Evolutionary conservation across 1,140 invertebrate species (phyloP), one percentile per base, ranked within the genome.

Genomic region (Trichonephila inaurata): DNA sequence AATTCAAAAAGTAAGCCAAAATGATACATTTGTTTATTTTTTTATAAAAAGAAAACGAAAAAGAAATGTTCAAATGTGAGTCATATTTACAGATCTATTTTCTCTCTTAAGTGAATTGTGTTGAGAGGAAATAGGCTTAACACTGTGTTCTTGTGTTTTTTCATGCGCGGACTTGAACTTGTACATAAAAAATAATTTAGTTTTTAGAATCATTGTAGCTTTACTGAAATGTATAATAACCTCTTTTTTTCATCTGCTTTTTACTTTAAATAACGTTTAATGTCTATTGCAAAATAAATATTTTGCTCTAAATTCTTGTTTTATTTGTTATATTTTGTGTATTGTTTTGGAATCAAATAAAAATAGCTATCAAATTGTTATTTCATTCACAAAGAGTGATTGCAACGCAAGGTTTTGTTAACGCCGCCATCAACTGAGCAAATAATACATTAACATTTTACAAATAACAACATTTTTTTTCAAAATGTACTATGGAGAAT

Each of bases 111-210:
- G 18, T 77, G 18, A 77, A 18, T 33, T 77, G 28, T 33, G 28
- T 77, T 19, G 16, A 64, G 86, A 40, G 24, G 19, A 88, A 28
- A 88, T 44, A 88, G 12, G 51, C 62, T 88, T 88, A 88, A 64
- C 64, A 88, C 19, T 21, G 28, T 66, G 3, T 64, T 77, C 21
- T 33, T 64, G 86, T 12, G 86, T 85, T 28, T 82, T 81, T 91
- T 91, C 60, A 69, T 91, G 24, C 40, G 24, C 28, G 72, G 62
- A 91, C 72, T 91, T 81, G 58, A 89, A 91, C 16, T 24, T 92
- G 91, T 92, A 92, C 82, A 92, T 92, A 92, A 69, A 40, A 40
- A 40, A 40, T 3, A 40, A 64, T 87, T 16, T 92, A 92, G 91
- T 51, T 86, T 82, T 61, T 85, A 64, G 61, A 21, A 91, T 85